Evolutionary conservation across 1,140 invertebrate species (phyloP).

Genomic region (Scylla paramamosain): DNA sequence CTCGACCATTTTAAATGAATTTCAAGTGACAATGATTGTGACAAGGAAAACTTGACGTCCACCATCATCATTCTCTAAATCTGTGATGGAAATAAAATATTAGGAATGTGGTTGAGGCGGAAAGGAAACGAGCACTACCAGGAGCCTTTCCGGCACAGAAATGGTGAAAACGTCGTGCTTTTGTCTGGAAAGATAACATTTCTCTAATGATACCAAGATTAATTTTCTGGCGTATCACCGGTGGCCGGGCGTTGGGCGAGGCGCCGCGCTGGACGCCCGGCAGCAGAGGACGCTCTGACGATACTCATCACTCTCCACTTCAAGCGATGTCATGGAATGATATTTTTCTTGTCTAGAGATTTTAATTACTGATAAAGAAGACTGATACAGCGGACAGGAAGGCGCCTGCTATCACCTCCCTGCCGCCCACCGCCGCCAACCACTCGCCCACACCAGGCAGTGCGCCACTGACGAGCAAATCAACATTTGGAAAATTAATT

Average conservation of each 20-base stretch:
- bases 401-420: background rate
- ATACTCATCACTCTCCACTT: background rate
- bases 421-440: background rate
- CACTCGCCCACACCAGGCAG: background rate
- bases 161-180: too few species aligned
- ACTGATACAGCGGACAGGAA: background rate
- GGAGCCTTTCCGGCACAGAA: too few species aligned
- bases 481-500: background rate
- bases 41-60: background rate
- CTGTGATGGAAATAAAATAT: background rate
- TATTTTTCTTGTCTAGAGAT: background rate
- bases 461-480: background rate
- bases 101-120: background rate
- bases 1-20: background rate
- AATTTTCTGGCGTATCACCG: too few species aligned
- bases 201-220: too few species aligned
- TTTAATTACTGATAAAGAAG: constrained; percentile 24
- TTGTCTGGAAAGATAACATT: too few species aligned
- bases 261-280: background rate
- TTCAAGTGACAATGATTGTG: background rate
- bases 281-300: background rate
- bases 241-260: too few species aligned
- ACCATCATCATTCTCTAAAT: background rate
- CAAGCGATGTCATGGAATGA: constrained; percentile 10
- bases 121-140: background rate